phyloP scores from a whole-genome alignment of 2,113 vertebrate genomes.

The Semnornis frantzii region DNA sequence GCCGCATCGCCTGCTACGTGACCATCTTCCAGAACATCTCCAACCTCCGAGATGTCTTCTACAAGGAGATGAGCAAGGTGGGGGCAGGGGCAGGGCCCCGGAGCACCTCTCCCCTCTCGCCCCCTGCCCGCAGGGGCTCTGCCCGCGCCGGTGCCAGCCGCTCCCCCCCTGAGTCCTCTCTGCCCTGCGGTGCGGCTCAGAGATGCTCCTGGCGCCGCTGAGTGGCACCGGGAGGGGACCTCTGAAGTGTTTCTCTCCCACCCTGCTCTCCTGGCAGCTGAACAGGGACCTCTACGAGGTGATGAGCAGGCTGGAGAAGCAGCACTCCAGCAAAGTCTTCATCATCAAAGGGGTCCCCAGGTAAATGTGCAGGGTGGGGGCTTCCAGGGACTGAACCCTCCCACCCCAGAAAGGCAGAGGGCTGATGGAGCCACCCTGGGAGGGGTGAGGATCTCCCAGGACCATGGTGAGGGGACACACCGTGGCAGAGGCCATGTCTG shows the following conservation, averaged over 20 bases:
- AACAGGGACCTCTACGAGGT: conserved; percentile 87
- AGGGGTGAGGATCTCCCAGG: fast-evolving
- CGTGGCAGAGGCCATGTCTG: background rate
- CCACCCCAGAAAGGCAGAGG: too few species aligned
- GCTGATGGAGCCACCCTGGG: background rate
- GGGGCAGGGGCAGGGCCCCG: background rate
- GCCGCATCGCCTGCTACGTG: conserved; percentile 92
- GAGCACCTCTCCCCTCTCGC: background rate
- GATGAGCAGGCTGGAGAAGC: conserved; percentile 89
- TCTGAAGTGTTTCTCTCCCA: background rate
- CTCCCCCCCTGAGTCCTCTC: background rate
- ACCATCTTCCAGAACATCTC: conserved; percentile 90
- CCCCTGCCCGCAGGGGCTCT: fast-evolving
- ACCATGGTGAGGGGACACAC: fast-evolving
- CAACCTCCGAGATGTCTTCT: conserved; percentile 88
- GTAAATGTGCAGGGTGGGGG: conserved; percentile 37
- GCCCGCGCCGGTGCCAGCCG: fast-evolving
- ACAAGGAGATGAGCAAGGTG: conserved; percentile 91
- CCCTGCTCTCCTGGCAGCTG: conserved; percentile 72
- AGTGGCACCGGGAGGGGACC: fast-evolving
- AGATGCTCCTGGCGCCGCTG: fast-evolving
- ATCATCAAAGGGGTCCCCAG: conserved; percentile 84
- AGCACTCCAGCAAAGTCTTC: conserved; percentile 91
- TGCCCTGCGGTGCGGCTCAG: background rate
- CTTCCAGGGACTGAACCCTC: fast-evolving